Evolutionary conservation across 2,888 invertebrate genomes (phyloP), one percentile per base, ranked within the genome.

Genomic region (Chrysomela aeneicollis): DNA sequence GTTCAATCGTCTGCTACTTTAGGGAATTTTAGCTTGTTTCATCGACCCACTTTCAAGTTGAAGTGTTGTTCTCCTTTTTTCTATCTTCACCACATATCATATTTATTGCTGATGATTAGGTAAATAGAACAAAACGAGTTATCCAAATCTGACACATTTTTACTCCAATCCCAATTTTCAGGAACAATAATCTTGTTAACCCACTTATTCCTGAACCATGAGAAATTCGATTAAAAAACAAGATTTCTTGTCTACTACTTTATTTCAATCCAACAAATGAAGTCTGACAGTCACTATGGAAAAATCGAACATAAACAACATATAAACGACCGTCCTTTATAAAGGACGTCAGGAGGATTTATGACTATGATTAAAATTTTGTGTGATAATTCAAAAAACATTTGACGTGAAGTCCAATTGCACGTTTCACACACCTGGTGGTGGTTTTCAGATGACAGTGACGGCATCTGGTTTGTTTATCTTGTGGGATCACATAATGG

Each of bases 381-480:
- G 49, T 63, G 37, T 63, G 72, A 52, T 70, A 72, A 30, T 62
- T 18, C 12, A 71, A 49, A 64, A 73, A 72, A 63, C 68, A 71
- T 54, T 68, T 65, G 17, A 73, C 70, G 63, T 72, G 71, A 50
- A 72, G 52, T 9, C 68, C 71, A 9, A 70, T 61, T 22, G 70
- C 62, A 61, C 71, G 70, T 65, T 73, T 73, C 59, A 59, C 46
- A 58, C 72, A 73, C 17, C 72, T 51, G 4, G 72, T 73, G 35
- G 68, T 70, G 10, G 70, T 70, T 58, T 70, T 71, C 55, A 64
- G 64, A 37, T 73, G 70, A 49, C 71, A 73, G 17, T 64, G 52
- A 53, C 68, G 63, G 55, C 70, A 73, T 54, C 67, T 63, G 1
- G 73, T 73, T 58, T 73, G 72, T 32, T 71, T 68, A 15, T 60